These are phyloP conservation scores for Pleuronectes platessa DNA, from an alignment of 2,113 vertebrate species.

Conservation along the genomic window DNA sequence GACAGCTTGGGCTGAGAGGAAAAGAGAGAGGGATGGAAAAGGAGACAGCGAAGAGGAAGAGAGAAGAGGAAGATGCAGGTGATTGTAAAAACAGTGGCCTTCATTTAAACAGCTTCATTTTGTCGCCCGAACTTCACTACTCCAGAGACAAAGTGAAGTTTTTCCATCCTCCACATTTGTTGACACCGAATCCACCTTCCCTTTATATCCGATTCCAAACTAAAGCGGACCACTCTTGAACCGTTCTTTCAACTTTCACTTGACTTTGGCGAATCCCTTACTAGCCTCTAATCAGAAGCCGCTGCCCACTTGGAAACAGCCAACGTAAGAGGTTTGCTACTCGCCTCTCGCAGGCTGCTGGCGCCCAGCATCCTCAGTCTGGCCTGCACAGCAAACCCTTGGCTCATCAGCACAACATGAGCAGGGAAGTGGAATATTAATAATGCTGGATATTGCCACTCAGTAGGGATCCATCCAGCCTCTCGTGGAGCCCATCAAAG, in stretches of 20 bases:
- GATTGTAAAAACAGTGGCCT: not conserved
- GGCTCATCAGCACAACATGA: conserved; percentile 44
- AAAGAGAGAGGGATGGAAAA: too few relatives aligned
- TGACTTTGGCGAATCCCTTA: conserved; percentile 52
- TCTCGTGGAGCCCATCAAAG: conserved; percentile 19
- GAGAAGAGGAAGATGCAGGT: not conserved
- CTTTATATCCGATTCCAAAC: conserved; percentile 29
- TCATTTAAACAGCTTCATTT: conserved; percentile 2
- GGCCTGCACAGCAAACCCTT: conserved; percentile 49
- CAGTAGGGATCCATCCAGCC: conserved; percentile 22
- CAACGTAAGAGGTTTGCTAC: conserved; percentile 34
- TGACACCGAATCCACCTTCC: not conserved
- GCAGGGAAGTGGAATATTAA: conserved; percentile 43
- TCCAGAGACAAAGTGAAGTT: not conserved
- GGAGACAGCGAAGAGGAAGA: not conserved
- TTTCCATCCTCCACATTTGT: not conserved
- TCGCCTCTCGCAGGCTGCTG: conserved; percentile 51
- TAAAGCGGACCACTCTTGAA: conserved; percentile 5
- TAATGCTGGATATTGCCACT: conserved; percentile 25
- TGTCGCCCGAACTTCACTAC: conserved; percentile 3
- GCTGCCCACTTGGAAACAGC: conserved; percentile 60
- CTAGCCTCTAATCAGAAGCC: conserved; percentile 43
- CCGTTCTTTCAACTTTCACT: conserved; percentile 45
- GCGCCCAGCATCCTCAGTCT: conserved; percentile 32
- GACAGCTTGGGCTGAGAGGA: too few relatives aligned